phyloP scores from a whole-genome alignment of 2,797 vertebrate species.

The Scleropages formosus region DNA sequence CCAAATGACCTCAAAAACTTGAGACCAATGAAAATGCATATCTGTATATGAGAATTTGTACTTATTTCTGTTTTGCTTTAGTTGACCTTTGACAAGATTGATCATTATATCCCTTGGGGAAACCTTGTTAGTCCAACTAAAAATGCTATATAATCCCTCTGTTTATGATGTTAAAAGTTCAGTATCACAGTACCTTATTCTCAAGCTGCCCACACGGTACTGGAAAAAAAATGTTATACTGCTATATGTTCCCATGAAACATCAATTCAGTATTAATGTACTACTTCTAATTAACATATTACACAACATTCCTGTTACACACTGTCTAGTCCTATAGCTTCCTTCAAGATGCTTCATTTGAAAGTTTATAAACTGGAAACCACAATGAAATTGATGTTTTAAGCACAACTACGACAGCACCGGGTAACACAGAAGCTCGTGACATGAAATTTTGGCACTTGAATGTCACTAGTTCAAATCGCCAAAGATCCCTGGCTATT shows the following conservation, averaged over 20 bases:
- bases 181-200: neutral
- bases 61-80: neutral
- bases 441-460: no score
- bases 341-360: no score
- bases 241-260: no score
- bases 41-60: neutral
- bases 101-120: neutral
- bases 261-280: neutral
- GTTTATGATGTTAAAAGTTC: neutral
- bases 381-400: no score
- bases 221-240: no score
- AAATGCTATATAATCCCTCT: neutral
- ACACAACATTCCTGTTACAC: no score
- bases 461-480: no score
- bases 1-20: constrained; percentile 7
- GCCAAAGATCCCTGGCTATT: no score
- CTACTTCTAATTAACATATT: neutral
- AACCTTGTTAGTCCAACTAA: neutral
- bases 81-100: constrained; percentile 11
- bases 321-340: no score
- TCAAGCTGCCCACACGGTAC: neutral
- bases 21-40: neutral
- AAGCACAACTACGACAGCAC: no score
- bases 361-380: no score
- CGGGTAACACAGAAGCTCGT: no score